These are phyloP conservation scores for Erythrocercus mccallii DNA, from an alignment of 2,113 vertebrate species.

Conservation along the genomic window DNA sequence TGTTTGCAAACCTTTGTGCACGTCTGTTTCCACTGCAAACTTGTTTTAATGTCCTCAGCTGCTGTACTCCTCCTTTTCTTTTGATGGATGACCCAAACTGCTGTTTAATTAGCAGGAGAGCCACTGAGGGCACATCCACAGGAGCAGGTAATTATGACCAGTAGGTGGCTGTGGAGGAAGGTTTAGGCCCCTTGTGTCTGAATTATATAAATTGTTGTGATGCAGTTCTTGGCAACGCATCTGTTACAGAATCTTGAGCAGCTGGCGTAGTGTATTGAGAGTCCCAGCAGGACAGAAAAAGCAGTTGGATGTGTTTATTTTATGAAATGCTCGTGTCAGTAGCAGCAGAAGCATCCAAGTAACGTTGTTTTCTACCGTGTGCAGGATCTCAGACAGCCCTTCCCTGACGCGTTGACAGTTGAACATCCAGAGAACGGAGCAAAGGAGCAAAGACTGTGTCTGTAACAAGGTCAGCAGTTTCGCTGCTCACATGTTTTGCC, in stretches of 20 bases:
- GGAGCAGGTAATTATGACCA: neutral
- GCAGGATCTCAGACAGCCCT: neutral
- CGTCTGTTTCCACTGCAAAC: neutral
- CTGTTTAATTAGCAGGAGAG: slow-evolving; percentile 18
- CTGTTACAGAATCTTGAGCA: slow-evolving; percentile 30
- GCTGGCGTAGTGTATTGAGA: neutral
- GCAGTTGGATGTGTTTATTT: neutral
- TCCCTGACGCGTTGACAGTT: neutral
- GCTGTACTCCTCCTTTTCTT: neutral
- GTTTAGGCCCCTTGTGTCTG: neutral
- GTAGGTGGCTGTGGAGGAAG: neutral
- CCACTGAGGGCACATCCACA: neutral
- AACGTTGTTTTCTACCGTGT: neutral
- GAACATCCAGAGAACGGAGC: neutral
- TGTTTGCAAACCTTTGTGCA: neutral
- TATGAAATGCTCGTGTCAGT: neutral
- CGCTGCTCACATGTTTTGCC: neutral
- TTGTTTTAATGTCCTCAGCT: neutral
- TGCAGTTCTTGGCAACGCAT: neutral
- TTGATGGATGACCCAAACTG: neutral
- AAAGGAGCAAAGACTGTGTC: neutral
- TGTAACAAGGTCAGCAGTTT: neutral
- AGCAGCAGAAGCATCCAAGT: neutral
- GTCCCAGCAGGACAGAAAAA: slow-evolving; percentile 3
- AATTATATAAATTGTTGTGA: slow-evolving; percentile 15